A percentile compares a stretch with the other conserved stretches of the same genome.
Conservation (phyloP, 2,797 vertebrate genomes). For the Hybognathus amarus region DNA sequence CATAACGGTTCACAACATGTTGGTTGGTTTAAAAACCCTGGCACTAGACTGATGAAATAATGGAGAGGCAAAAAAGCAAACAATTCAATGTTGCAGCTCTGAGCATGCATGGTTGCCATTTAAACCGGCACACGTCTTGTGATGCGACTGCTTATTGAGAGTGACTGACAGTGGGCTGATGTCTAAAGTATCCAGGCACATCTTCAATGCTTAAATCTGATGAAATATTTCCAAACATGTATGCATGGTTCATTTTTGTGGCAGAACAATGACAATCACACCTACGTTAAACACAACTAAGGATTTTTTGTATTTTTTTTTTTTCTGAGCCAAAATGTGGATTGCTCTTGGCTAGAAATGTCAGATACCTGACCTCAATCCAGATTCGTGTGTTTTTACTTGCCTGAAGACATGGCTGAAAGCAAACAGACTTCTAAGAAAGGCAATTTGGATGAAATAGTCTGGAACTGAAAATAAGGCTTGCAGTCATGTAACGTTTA, state of each 20-base stretch:
- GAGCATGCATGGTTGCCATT: background rate
- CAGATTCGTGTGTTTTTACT: background rate
- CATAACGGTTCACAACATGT: background rate
- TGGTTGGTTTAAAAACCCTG: background rate
- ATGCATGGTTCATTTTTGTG: background rate
- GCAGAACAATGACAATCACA: background rate
- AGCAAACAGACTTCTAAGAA: background rate
- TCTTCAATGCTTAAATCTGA: background rate
- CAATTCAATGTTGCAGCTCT: background rate
- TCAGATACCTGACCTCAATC: background rate
- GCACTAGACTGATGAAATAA: background rate
- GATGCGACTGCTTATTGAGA: background rate
- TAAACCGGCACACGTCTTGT: background rate
- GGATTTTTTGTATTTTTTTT: background rate
- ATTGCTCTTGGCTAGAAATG: background rate
- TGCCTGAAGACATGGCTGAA: slow-evolving; percentile 2
- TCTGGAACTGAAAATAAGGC: background rate
- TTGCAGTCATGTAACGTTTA: background rate
- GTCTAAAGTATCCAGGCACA: background rate
- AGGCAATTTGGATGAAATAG: slow-evolving; percentile 7
- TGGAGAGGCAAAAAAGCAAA: background rate
- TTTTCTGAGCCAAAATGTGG: background rate
- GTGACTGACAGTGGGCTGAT: background rate
- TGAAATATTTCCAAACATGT: background rate
- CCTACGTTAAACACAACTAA: background rate